Percentiles rank a stretch among this genome's conserved stretches.
Conservation (phyloP, 2,888 invertebrate species). For the Ichneumoninae sp. region DNA sequence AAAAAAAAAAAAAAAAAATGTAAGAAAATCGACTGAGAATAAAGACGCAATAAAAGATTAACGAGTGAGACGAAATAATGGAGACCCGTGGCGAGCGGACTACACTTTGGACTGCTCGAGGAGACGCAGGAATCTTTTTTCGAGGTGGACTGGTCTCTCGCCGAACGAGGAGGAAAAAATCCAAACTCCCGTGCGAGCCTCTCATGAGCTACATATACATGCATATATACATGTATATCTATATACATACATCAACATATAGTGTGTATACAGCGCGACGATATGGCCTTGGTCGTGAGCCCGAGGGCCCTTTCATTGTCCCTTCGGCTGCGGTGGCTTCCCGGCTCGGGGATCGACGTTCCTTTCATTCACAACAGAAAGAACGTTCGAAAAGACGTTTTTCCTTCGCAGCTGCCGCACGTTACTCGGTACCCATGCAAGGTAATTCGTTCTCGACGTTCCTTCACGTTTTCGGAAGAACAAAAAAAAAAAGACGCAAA, state of each 20-base stretch:
- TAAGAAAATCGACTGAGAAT: neutral
- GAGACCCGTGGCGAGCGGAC: neutral
- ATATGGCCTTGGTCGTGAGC: conserved; percentile 31
- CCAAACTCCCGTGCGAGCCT: conserved; percentile 10
- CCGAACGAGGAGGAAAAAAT: conserved; percentile 29
- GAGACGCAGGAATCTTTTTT: conserved; percentile 24
- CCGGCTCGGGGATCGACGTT: conserved; percentile 12
- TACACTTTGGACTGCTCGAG: conserved; percentile 14
- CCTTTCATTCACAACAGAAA: conserved; percentile 42
- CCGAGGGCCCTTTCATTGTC: conserved; percentile 43
- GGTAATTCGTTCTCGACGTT: conserved; percentile 6
- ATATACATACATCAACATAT: neutral
- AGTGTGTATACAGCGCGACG: neutral
- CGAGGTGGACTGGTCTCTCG: conserved; percentile 49
- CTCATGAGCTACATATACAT: conserved; percentile 17
- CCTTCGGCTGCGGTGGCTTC: conserved; percentile 35
- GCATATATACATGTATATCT: neutral
- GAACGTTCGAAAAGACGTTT: conserved; percentile 4
- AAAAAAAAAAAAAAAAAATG: neutral
- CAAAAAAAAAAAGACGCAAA: neutral
- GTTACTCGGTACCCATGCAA: neutral
- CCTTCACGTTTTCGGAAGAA: neutral
- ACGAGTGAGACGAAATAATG: conserved; percentile 38
- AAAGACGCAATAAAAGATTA: conserved; percentile 33
- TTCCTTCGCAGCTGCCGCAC: conserved; percentile 27